Percentiles rank a stretch among this genome's conserved stretches.
These are phyloP conservation scores for Pogonophryne albipinna DNA, from an alignment of 2,797 vertebrate genomes.

Conservation along the genomic window DNA sequence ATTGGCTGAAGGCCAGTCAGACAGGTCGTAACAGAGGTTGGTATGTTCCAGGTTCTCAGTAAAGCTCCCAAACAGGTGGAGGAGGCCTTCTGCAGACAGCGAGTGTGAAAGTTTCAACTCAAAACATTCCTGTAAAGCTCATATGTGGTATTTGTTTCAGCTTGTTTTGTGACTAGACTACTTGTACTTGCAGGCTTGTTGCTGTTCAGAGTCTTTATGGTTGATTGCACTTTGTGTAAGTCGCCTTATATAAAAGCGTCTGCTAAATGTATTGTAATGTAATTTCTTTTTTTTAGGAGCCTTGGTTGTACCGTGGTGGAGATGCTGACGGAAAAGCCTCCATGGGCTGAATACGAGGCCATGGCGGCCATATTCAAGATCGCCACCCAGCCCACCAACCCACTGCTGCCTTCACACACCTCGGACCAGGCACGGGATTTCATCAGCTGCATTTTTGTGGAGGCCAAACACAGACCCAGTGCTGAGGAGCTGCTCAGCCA, in stretches of 20 bases:
- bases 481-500: slow-evolving; percentile 97
- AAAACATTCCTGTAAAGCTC: slow-evolving; percentile 66
- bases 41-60: slow-evolving; percentile 72
- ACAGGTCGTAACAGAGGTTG: slow-evolving; percentile 65
- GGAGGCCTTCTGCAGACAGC: slow-evolving; percentile 39
- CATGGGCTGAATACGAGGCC: slow-evolving; percentile 98
- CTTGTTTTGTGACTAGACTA: slow-evolving; percentile 11
- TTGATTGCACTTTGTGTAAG: too few species aligned
- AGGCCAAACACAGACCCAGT: slow-evolving; percentile 95
- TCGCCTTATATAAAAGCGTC: too few species aligned
- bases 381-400: slow-evolving; percentile 97
- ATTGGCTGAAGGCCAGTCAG: slow-evolving; percentile 74
- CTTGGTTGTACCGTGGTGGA: slow-evolving; percentile 98
- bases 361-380: slow-evolving; percentile 99
- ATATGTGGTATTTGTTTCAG: slow-evolving; percentile 38
- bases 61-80: slow-evolving; percentile 38
- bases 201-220: too few species aligned
- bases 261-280: too few species aligned
- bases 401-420: slow-evolving; percentile 91
- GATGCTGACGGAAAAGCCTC: slow-evolving; percentile 98
- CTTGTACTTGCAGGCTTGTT: too few species aligned
- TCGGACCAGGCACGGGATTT: slow-evolving; percentile 96
- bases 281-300: slow-evolving; percentile 85
- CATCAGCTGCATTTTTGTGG: slow-evolving; percentile 94
- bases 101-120: slow-evolving; percentile 54